phyloP scores from a whole-genome alignment of 1,140 invertebrate species.

The Halictus rubicundus region DNA sequence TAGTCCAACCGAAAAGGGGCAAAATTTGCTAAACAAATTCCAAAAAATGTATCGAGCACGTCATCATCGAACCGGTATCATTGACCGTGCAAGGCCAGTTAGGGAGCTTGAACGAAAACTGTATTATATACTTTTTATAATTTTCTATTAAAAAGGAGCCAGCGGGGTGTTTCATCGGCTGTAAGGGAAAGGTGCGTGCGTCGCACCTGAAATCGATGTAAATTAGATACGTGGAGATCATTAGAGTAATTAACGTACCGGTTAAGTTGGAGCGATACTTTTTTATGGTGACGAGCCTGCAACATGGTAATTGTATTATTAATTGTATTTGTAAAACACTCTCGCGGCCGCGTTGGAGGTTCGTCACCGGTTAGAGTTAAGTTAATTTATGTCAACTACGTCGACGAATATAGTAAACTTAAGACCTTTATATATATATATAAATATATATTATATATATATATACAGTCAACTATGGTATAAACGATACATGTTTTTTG shows the following conservation, averaged over 20 bases:
- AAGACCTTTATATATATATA: constrained; percentile 61
- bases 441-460: too few species aligned
- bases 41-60: too few species aligned
- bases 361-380: constrained; percentile 58
- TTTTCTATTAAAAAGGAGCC: constrained; percentile 59
- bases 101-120: constrained; percentile 42
- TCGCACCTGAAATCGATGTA: constrained; percentile 11
- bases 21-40: too few species aligned
- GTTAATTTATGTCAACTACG: constrained; percentile 64
- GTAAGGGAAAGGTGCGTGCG: not conserved
- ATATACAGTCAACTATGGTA: constrained; percentile 63
- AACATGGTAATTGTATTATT: constrained; percentile 55
- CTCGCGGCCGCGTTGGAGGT: constrained; percentile 33
- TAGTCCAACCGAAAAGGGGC: too few species aligned
- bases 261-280: constrained; percentile 48
- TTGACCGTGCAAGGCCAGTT: too few species aligned
- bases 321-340: constrained; percentile 40
- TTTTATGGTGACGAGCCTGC: constrained; percentile 48
- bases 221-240: constrained; percentile 12
- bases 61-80: too few species aligned
- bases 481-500: constrained; percentile 68
- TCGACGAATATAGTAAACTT: constrained; percentile 53
- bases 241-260: constrained; percentile 24
- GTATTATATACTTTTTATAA: constrained; percentile 65
- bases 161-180: constrained; percentile 19